Evolutionary conservation across 2,888 invertebrate genomes (phyloP), one percentile per base, ranked within the genome.

Genomic region (Melolontha melolontha): DNA sequence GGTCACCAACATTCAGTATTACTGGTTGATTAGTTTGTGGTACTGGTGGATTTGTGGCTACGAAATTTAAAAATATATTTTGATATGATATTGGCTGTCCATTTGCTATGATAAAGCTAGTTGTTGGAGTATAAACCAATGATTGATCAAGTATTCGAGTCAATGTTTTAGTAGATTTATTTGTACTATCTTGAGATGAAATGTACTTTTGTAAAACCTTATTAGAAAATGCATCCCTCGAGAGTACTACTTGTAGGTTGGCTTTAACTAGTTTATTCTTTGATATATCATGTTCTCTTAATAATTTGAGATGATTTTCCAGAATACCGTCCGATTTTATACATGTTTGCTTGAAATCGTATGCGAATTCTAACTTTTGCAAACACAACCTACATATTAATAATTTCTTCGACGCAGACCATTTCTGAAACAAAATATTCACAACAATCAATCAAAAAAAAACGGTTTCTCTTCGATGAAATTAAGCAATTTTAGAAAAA

Each of bases 281-380:
- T 42, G 1, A 14, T 34, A 34, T 55, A 12, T 49, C 39, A 17
- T 41, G 59, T 54, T 67, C 78, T 66, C 76, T 77, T 59, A 81
- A 73, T 52, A 79, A 70, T 68, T 77, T 76, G 50, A 79, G 73
- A 70, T 80, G 80, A 67, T 77, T 79, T 73, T 79, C 79, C 54
- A 81, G 72, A 27, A 79, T 77, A 68, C 76, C 75, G 50, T 79
- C 77, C 16, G 81, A 79, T 75, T 80, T 78, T 39, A 80, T 74
- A 73, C 82, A 82, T 72, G 80, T 80, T 69, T 79, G 80, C 73
- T 80, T 81, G 72, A 83, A 83, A 65, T 78, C 77, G 72, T 80
- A 81, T 0, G 81, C 79, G 62, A 77, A 76, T 69, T 82, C 80
- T 64, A 82, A 72, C 57, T 79, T 78, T 68, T 79, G 78, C 34